Evolutionary conservation across 2,888 invertebrate genomes (phyloP), one percentile per base, ranked within the genome.

Genomic region (Parnassius glacialis): DNA sequence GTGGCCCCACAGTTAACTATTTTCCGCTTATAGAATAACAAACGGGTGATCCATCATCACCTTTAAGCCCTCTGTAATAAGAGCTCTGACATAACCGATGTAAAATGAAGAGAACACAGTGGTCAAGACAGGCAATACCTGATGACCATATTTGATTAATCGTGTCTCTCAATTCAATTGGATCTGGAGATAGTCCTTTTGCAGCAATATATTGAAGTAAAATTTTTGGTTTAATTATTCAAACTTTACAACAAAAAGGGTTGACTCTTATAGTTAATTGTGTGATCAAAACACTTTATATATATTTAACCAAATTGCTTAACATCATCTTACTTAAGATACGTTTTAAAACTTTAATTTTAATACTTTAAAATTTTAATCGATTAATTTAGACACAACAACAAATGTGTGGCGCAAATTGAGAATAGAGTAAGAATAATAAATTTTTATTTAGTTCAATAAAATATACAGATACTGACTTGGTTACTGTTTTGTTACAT

Each of bases 141-240:
- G 77, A 74, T 79, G 80, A 81, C 72, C 71, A 69, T 72, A 73
- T 74, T 77, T 83, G 84, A 84, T 84, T 77, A 80, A 84, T 83
- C 73, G 76, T 44, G 42, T 44, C 58, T 59, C 55, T 59, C 58
- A 70, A 72, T 75, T 68, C 72, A 74, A 74, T 73, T 70, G 65
- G 70, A 59, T 62, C 42, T 44, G 25, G 41, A 16, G 58, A 51
- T 43, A 54, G 62, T 54, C 52, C 55, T 51, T 45, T 50, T 45
- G 44, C n/a, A 41, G 54, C 45, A 20, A 54, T 59, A 55, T 51
- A 44, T 34, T 50, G 53, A 43, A 16, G 47, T 48, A 57, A 57
- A 57, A 53, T 43, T 60, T 20, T 60, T 60, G n/a, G 41, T 59
- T 53, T 62, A 55, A 57, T 60, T 10, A 52, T 58, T 57, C 52